These are phyloP conservation scores for Hephaestus fuliginosus DNA, from an alignment of 2,797 vertebrate genomes.

Conservation along the genomic window DNA sequence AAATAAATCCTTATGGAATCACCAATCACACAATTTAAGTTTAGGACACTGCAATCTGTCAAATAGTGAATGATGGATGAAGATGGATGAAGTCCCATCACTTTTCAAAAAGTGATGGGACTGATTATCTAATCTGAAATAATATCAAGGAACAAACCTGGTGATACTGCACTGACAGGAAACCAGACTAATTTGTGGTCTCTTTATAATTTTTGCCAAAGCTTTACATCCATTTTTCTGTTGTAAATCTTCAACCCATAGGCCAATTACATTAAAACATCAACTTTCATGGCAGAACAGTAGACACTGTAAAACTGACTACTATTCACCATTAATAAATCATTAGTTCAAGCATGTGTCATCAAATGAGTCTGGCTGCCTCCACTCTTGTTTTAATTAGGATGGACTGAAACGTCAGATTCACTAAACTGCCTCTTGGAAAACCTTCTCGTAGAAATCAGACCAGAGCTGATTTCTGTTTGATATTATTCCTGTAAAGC, in stretches of 20 bases:
- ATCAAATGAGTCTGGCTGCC: constrained; percentile 6
- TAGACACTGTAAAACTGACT: not conserved
- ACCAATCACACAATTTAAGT: not conserved
- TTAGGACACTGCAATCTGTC: too few relatives aligned
- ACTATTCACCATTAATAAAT: constrained; percentile 2
- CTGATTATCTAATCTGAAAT: not conserved
- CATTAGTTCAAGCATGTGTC: constrained; percentile 15
- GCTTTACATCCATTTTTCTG: not conserved
- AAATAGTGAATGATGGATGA: not conserved
- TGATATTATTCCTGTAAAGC: not conserved
- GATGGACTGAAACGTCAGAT: not conserved
- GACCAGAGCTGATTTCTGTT: not conserved
- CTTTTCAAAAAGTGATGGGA: not conserved
- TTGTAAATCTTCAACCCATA: not conserved
- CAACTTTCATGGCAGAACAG: not conserved
- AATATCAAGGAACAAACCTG: not conserved
- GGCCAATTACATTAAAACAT: not conserved
- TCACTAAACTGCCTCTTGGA: not conserved
- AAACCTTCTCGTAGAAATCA: not conserved
- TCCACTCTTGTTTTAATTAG: not conserved
- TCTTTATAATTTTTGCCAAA: not conserved
- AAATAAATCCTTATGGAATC: not conserved
- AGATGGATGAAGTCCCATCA: too few relatives aligned
- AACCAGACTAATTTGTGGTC: not conserved
- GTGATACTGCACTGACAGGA: not conserved